A percentile compares a stretch with the other conserved stretches of the same genome.
Conservation (phyloP, 2,888 invertebrate species). For the Drosophila yooni region DNA sequence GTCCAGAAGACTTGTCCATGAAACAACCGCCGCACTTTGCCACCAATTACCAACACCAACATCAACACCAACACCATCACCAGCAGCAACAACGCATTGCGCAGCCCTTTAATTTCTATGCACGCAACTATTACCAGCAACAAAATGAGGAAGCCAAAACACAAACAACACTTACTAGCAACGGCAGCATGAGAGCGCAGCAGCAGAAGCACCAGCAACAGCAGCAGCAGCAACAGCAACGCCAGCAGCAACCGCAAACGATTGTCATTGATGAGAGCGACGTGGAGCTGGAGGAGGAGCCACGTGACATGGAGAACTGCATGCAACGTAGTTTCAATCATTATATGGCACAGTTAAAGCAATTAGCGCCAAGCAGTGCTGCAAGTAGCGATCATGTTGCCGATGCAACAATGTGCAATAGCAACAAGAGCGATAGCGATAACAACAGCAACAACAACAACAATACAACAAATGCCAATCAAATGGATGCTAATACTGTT, state of each 20-base stretch:
- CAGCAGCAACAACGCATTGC: constrained; percentile 58
- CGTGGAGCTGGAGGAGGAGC: constrained; percentile 61
- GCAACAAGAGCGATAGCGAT: constrained; percentile 44
- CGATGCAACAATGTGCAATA: constrained; percentile 67
- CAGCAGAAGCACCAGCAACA: constrained; percentile 46
- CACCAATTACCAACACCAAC: constrained; percentile 46
- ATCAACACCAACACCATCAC: constrained; percentile 38
- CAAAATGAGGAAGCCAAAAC: constrained; percentile 50
- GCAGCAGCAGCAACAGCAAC: constrained; percentile 33
- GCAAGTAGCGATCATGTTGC: constrained; percentile 34
- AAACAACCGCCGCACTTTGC: constrained; percentile 64
- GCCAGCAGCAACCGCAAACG: constrained; percentile 45
- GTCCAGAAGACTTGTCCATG: constrained; percentile 71
- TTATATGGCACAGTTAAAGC: constrained; percentile 70
- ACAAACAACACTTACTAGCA: constrained; percentile 53
- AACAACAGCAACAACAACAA: constrained; percentile 44
- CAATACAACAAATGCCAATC: constrained; percentile 69
- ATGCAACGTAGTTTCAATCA: constrained; percentile 67
- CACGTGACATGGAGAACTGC: constrained; percentile 38
- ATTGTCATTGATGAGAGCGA: constrained; percentile 76
- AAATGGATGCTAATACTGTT: constrained; percentile 70
- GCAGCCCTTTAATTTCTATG: constrained; percentile 71
- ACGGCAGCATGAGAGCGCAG: constrained; percentile 53
- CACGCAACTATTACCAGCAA: constrained; percentile 69
- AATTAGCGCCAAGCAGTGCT: constrained; percentile 49